Base-by-base conservation (phyloP, 1,140 invertebrate species). In the Bombyx mandarina region DNA sequence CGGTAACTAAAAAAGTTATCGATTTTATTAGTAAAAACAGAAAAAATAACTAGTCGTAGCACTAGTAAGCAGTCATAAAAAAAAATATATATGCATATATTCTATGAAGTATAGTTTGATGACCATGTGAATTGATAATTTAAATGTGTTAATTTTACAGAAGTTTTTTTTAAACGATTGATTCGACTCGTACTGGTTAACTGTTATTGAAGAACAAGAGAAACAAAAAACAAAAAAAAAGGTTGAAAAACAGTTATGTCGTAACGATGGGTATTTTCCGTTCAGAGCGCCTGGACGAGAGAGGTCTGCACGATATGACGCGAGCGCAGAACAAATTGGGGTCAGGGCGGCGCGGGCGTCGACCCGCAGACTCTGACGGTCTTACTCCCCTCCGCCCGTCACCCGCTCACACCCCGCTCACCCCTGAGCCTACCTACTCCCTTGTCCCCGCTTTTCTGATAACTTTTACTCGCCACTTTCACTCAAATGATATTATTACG, bases 261-360 rank as follows among this genome's bases (percentile, higher is more conserved):
- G 62, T 66, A 69, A 69, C 53, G 56, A 78, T 84, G 80, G 79
- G 81, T 84, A 82, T 81, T 86, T 86, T 84, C 81, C 83, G 76
- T 72, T 79, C 65, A 63, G 69, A 78, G 71, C 76, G 77, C 73
- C 74, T 79, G 78, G 76, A 75, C 77, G 69, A 70, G 75, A 70
- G 75, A 75, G 73, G 75, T 75, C 72, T 72, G 75, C 69, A 64
- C 66, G 61, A 70, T 73, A 71, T 76, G 77, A 79, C 78, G 82
- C 73, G 75, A 76, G 75, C 77, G 71, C 73, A 73, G 65, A 66
- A 60, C 77, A 67, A 69, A 86, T 84, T 82, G 80, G 70, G 83
- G 83, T 84, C 83, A 86, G 83, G 83, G 83, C 81, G 79, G 75
- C 79, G 81, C 79, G 83, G 79, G 54, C 83, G 77, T 78, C 77